Base-by-base conservation (phyloP, 2,113 vertebrate genomes). In the Ptilorrhoa leucosticta region DNA sequence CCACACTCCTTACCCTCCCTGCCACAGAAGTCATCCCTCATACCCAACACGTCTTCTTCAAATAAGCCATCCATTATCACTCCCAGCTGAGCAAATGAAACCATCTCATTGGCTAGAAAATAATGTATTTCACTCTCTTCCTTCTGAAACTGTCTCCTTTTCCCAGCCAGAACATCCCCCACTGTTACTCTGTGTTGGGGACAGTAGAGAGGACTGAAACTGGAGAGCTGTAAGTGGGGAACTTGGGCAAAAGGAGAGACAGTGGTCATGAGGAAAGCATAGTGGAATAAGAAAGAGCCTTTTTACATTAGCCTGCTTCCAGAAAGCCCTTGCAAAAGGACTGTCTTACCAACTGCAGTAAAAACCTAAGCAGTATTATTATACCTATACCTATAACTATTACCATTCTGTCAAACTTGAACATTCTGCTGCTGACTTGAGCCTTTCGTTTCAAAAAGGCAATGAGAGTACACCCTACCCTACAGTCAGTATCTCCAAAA, bases 31-130 rank as follows among this genome's bases (percentile, higher is more conserved):
- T 26, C 21, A 28, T 51, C 15, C 23, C 47, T 66, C 65, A 70
- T 0, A 2, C 22, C 27, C 65, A 87, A 14, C 3, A 63, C 0
- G 0, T n/a, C 50, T 28, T 64, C 61, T 51, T 71, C 57, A 64
- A 35, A 40, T 31, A 58, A 91, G 18, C 28, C 40, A 40, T 15
- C 24, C 37, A 22, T 79, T 72, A 68, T 10, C 35, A 70, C 24
- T 48, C 15, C 11, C 44, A 91, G 53, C 13, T 60, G 15, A 82
- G 61, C 9, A 91, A 92, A 66, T 40, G 10, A 70, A 82, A 82
- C 24, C 17, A 7, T 37, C 15, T 72, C 9, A 18, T 89, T 33
- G 35, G 11, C 45, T 73, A 86, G 17, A 56, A 60, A 72, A 78
- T 19, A 69, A 40, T 4, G 1, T 30, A 37, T 40, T 80, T 83